Percentiles rank a stretch among this genome's conserved stretches.
These are phyloP conservation scores for Engraulis encrasicolus DNA, from an alignment of 2,113 vertebrate genomes.

Conservation along the genomic window DNA sequence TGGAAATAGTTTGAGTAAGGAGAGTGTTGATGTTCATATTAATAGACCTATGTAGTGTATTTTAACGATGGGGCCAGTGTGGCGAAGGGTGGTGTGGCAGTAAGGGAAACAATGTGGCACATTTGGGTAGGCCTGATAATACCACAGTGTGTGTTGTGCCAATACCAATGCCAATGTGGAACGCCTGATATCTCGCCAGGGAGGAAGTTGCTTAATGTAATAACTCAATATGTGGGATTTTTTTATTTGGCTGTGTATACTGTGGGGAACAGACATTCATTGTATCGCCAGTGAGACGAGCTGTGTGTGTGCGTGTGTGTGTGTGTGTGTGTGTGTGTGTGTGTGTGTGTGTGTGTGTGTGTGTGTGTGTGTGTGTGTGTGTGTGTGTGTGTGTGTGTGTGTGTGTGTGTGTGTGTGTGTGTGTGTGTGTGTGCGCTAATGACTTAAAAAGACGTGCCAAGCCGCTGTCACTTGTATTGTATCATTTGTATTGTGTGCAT, in stretches of 20 bases:
- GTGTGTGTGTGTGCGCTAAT: too few relatives aligned
- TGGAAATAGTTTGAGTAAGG: background rate
- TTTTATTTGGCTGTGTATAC: background rate
- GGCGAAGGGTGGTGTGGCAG: too few relatives aligned
- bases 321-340: too few relatives aligned
- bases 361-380: too few relatives aligned
- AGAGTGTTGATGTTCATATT: background rate
- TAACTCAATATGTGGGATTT: constrained; percentile 21
- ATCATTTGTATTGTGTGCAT: constrained; percentile 19
- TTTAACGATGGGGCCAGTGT: background rate
- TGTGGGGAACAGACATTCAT: constrained; percentile 6
- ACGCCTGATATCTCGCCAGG: background rate
- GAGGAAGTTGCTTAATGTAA: constrained; percentile 25
- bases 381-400: too few relatives aligned
- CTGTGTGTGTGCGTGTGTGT: too few relatives aligned
- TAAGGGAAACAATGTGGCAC: constrained; percentile 5
- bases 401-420: too few relatives aligned
- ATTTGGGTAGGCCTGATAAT: background rate
- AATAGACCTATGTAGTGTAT: constrained; percentile 3
- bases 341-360: too few relatives aligned
- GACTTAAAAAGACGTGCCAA: too few relatives aligned
- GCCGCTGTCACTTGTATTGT: too few relatives aligned
- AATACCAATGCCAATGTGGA: background rate
- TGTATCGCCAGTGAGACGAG: background rate
- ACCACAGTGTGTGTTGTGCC: background rate